These are phyloP conservation scores for Dryobota labecula DNA, from an alignment of 2,888 invertebrate species.

Conservation along the genomic window DNA sequence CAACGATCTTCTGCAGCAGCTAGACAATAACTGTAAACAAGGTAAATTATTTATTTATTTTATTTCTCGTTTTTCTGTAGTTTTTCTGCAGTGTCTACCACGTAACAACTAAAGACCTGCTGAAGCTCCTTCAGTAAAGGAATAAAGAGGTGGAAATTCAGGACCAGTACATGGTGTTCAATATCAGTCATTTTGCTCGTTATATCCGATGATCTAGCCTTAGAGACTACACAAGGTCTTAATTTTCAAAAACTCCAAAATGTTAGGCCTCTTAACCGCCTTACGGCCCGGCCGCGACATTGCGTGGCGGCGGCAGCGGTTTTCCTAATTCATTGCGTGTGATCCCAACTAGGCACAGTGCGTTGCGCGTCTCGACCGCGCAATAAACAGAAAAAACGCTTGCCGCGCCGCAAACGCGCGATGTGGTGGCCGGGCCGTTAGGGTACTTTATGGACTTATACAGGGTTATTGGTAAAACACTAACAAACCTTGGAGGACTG, in stretches of 20 bases:
- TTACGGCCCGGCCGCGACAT: neutral
- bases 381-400: too few species aligned
- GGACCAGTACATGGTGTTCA: neutral
- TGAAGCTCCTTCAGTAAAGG: neutral
- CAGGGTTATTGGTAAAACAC: too few species aligned
- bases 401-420: too few species aligned
- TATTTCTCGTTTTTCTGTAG: neutral
- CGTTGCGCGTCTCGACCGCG: too few species aligned
- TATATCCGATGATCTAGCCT: neutral
- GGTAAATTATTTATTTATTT: slow-evolving; percentile 79
- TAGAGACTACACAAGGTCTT: neutral
- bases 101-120: neutral
- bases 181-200: neutral
- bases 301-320: too few species aligned
- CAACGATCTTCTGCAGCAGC: slow-evolving; percentile 92
- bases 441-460: too few species aligned
- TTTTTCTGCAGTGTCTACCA: too few species aligned
- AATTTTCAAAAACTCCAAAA: neutral
- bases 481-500: too few species aligned
- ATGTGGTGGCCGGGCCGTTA: too few species aligned
- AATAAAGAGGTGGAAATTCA: neutral
- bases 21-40: slow-evolving; percentile 93
- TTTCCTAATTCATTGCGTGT: too few species aligned
- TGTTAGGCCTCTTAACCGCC: neutral
- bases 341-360: too few species aligned